Evolutionary conservation across 2,113 vertebrate species (phyloP).

Genomic region (Cyanocitta stelleri): DNA sequence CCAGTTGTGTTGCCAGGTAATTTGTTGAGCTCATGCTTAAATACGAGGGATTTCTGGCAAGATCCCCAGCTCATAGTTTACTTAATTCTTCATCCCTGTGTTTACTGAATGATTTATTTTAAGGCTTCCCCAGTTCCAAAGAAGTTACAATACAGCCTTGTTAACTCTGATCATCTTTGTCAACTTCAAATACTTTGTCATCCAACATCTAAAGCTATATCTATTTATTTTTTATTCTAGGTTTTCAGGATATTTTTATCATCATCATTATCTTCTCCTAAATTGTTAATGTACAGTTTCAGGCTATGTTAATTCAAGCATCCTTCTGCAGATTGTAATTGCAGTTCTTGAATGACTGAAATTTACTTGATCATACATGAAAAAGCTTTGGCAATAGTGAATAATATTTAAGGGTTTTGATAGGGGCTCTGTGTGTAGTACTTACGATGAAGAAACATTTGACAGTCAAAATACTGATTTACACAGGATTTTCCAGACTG

Average conservation of each 20-base stretch:
- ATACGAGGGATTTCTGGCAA: neutral
- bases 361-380: neutral
- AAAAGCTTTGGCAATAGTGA: neutral
- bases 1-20: neutral
- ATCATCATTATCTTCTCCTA: neutral
- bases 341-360: neutral
- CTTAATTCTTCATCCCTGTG: neutral
- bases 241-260: neutral
- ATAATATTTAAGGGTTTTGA: neutral
- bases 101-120: neutral
- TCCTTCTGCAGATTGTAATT: neutral
- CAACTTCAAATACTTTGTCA: neutral
- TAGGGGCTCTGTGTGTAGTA: neutral
- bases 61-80: neutral
- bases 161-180: neutral
- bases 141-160: neutral
- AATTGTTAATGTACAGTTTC: neutral
- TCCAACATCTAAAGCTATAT: neutral
- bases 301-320: neutral
- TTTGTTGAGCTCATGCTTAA: neutral
- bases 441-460: neutral
- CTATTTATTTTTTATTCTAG: neutral
- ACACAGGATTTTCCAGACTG: neutral
- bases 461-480: neutral
- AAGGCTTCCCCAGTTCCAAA: neutral